Conservation (phyloP, 2,888 invertebrate species). For the Ischnus inquisitorius region DNA sequence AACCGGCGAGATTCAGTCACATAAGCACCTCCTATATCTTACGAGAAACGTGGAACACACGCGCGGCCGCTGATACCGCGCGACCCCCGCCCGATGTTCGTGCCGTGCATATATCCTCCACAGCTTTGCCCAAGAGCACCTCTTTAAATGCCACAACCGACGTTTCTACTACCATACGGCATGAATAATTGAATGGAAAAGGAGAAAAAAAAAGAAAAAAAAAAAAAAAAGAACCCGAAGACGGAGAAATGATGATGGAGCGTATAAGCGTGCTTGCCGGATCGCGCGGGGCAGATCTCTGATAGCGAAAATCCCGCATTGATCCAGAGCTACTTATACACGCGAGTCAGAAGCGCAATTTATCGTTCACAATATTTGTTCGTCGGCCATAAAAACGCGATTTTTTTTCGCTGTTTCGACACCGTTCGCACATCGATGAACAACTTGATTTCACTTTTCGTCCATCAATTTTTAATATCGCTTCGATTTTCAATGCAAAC, state of each 20-base stretch:
- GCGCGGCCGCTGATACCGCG: constrained; percentile 6
- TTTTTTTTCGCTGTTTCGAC: no score
- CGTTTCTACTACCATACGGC: constrained; percentile 25
- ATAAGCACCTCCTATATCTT: constrained; percentile 17
- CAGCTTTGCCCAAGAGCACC: constrained; percentile 22
- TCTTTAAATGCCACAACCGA: constrained; percentile 34
- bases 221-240: not conserved
- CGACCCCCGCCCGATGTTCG: constrained; percentile 16
- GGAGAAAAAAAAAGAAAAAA: constrained; percentile 14
- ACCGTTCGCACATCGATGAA: no score
- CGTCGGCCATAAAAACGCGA: not conserved
- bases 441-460: no score
- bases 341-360: not conserved
- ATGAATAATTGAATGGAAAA: constrained; percentile 54
- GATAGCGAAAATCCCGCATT: constrained; percentile 28
- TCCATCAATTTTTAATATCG: no score
- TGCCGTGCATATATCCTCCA: constrained; percentile 11
- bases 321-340: not conserved
- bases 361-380: not conserved
- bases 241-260: constrained; percentile 52
- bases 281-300: constrained; percentile 27
- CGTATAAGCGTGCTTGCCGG: constrained; percentile 42
- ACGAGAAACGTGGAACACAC: constrained; percentile 24
- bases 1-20: not conserved
- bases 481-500: no score